Percentiles rank a stretch among this genome's conserved stretches.
Conservation (phyloP, 2,888 invertebrate genomes). For the Drosophila melanosoma region DNA sequence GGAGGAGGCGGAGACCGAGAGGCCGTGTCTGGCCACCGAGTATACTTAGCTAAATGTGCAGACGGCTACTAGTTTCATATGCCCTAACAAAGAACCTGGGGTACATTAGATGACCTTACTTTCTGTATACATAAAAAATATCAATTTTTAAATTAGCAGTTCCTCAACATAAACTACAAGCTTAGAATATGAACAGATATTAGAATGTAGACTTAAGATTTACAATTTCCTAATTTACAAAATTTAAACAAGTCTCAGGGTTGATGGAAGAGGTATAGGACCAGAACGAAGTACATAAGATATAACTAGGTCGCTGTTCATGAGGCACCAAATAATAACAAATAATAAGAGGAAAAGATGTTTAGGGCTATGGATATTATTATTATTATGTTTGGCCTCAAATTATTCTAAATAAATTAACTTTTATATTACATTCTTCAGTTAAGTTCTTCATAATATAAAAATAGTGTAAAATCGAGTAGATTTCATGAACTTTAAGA, state of each 20-base stretch:
- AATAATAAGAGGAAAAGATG: background rate
- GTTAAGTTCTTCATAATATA: background rate
- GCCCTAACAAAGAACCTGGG: conserved; percentile 19
- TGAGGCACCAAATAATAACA: background rate
- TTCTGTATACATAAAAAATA: background rate
- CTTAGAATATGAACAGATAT: background rate
- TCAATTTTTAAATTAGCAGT: background rate
- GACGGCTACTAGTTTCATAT: conserved; percentile 49
- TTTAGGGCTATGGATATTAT: background rate
- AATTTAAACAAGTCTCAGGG: background rate
- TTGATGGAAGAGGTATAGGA: no score
- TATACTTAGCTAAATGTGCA: conserved; percentile 72
- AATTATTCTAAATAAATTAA: background rate
- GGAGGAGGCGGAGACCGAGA: conserved; percentile 8
- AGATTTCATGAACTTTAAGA: background rate
- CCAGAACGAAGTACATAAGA: background rate
- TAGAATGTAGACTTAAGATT: background rate
- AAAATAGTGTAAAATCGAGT: background rate
- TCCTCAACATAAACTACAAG: background rate
- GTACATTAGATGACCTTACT: background rate
- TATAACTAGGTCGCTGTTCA: background rate
- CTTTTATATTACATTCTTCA: background rate
- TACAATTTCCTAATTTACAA: background rate
- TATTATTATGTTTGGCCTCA: background rate
- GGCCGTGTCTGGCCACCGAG: conserved; percentile 60